phyloP scores from a whole-genome alignment of 2,888 invertebrate species.

The Phortica magna region DNA sequence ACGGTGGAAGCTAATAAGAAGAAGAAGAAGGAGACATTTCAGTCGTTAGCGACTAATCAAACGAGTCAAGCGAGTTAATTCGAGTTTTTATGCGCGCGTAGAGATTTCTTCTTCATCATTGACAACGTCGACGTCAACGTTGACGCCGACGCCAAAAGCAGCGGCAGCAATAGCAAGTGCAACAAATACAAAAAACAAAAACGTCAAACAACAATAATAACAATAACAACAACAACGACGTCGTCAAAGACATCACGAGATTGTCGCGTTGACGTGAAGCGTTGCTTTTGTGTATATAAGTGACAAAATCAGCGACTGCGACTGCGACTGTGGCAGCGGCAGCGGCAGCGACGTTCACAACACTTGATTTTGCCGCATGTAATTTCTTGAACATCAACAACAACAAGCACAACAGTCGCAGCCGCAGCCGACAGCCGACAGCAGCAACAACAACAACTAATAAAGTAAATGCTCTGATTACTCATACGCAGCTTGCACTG shows the following conservation, averaged over 20 bases:
- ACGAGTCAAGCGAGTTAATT: neutral
- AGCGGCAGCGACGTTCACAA: neutral
- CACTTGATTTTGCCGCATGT: neutral
- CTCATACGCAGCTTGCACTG: neutral
- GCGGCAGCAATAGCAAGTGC: neutral
- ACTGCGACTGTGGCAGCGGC: neutral
- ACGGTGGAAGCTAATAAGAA: neutral
- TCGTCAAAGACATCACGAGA: neutral
- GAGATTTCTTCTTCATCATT: neutral
- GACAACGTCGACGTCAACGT: neutral
- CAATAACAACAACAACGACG: no score
- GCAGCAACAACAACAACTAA: neutral
- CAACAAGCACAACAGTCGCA: no score
- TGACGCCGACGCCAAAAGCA: neutral
- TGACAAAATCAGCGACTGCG: neutral
- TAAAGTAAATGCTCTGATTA: neutral
- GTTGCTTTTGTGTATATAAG: neutral
- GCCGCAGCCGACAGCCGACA: no score
- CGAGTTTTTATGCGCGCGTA: neutral
- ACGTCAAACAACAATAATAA: neutral
- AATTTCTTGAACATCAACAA: neutral
- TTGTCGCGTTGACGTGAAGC: neutral
- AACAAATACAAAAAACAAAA: neutral
- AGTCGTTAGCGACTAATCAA: neutral
- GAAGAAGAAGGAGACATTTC: neutral